Base-by-base conservation (phyloP, 2,113 vertebrate species). In the Alethe castanea region DNA sequence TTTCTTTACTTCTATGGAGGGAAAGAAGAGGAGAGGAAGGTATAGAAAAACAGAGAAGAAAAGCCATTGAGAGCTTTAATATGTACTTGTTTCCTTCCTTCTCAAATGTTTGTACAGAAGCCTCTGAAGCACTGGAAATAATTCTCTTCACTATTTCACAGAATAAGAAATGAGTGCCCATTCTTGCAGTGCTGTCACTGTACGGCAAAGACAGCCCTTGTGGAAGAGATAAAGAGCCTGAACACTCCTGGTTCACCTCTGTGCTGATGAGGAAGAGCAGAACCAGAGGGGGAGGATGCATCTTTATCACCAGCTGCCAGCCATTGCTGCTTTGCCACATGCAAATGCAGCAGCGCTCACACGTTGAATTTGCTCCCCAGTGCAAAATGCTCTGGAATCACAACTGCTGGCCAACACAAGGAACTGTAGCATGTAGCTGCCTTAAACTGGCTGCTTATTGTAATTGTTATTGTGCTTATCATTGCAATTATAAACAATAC, bases 261-360 rank as follows among this genome's bases (percentile, higher is more conserved):
- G 35, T 19, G 33, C 5, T 35, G 69, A 66, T 24, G 78, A 71
- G 77, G 77, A 95, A 88, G 71, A 96, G 88, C 62, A 97, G 96
- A 96, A 87, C 50, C 64, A n/a, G 65, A 85, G 81, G 57, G 33
- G 61, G 88, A 95, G 50, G 88, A 95, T 54, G 88, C 13, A 42
- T 92, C 95, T 97, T 97, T 94, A 97, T 95, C 97, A 96, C 90
- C 82, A 81, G 72, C 91, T 93, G 91, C 70, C 95, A 95, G 89
- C 89, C 69, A 42, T 74, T 83, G 78, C 67, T 73, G 40, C 35
- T 70, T 44, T 86, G 93, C 94, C 45, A 33, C 16, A 54, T 60
- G 71, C 86, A 96, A 92, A 96, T 85, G n/a, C 36, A 86, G 56
- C 69, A 62, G 82, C 1, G 4, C 33, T 71, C 56, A 47, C 35